Conservation (phyloP, 2,888 invertebrate species). For the Coenonympha arcania region DNA sequence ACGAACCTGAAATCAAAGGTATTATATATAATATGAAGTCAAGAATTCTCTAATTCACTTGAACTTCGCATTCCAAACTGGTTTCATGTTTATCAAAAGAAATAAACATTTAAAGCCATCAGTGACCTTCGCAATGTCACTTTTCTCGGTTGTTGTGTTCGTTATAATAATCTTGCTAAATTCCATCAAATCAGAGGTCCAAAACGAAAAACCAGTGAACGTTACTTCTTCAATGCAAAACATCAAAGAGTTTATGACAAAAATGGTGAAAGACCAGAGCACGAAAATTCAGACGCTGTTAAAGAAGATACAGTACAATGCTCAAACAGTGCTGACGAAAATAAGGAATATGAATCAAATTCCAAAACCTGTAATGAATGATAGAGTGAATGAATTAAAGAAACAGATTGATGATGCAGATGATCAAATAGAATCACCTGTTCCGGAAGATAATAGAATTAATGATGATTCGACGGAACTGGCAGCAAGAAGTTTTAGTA, state of each 20-base stretch:
- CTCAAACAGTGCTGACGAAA: conserved; percentile 53
- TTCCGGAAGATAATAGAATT: conserved; percentile 34
- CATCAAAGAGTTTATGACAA: conserved; percentile 53
- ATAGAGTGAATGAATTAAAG: conserved; percentile 14
- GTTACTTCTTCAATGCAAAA: conserved; percentile 39
- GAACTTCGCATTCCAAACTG: conserved; percentile 25
- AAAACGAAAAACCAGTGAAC: conserved; percentile 33
- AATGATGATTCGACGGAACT: conserved; percentile 28
- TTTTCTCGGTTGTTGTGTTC: conserved; percentile 47
- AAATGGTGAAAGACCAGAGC: conserved; percentile 60
- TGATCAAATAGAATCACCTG: conserved; percentile 53
- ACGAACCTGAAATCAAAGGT: conserved; percentile 42
- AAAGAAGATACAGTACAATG: conserved; percentile 58
- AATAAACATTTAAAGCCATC: conserved; percentile 29
- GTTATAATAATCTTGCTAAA: conserved; percentile 44
- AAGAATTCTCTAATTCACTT: conserved; percentile 25
- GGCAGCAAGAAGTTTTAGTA: conserved; percentile 47
- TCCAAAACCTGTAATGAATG: conserved; percentile 14
- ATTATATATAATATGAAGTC: conserved; percentile 40
- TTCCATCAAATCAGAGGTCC: conserved; percentile 43
- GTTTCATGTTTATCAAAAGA: conserved; percentile 49
- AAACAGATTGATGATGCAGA: conserved; percentile 29
- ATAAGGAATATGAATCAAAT: conserved; percentile 48
- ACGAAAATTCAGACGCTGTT: conserved; percentile 53
- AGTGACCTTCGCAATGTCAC: conserved; percentile 51